phyloP scores from a whole-genome alignment of 1,140 invertebrate species.

The Pseudomyrmex cubaensis region DNA sequence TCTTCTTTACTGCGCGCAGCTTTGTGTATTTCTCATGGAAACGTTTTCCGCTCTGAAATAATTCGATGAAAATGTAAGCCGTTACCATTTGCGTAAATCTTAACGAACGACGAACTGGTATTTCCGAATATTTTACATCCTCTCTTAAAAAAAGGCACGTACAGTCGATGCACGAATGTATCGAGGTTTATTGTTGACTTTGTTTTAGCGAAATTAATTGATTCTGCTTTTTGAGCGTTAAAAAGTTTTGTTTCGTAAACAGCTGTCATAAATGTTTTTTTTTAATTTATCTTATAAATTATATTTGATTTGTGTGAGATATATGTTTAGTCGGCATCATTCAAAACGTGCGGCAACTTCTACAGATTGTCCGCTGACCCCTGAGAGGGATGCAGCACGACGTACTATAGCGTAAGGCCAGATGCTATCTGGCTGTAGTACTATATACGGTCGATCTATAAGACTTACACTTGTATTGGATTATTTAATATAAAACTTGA shows the following conservation, averaged over 20 bases:
- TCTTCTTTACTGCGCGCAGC: slow-evolving; percentile 55
- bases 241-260: too few species aligned
- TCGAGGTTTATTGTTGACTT: too few species aligned
- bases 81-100: slow-evolving; percentile 26
- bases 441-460: background rate
- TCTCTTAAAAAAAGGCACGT: too few species aligned
- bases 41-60: slow-evolving; percentile 27
- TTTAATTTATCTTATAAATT: slow-evolving; percentile 10
- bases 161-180: background rate
- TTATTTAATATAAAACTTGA: background rate
- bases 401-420: slow-evolving; percentile 66
- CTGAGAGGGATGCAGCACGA: slow-evolving; percentile 75
- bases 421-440: slow-evolving; percentile 61
- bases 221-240: too few species aligned
- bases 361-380: slow-evolving; percentile 59
- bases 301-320: background rate
- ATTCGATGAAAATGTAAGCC: slow-evolving; percentile 38
- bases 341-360: background rate
- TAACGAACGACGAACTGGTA: background rate
- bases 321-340: background rate
- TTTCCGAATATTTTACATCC: background rate
- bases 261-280: background rate
- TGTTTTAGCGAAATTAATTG: too few species aligned
- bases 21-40: slow-evolving; percentile 37
- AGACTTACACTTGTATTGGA: too few species aligned